Percentiles rank a stretch among this genome's conserved stretches.
phyloP scores from a whole-genome alignment of 2,113 vertebrate species.

The Noturus placidus region DNA sequence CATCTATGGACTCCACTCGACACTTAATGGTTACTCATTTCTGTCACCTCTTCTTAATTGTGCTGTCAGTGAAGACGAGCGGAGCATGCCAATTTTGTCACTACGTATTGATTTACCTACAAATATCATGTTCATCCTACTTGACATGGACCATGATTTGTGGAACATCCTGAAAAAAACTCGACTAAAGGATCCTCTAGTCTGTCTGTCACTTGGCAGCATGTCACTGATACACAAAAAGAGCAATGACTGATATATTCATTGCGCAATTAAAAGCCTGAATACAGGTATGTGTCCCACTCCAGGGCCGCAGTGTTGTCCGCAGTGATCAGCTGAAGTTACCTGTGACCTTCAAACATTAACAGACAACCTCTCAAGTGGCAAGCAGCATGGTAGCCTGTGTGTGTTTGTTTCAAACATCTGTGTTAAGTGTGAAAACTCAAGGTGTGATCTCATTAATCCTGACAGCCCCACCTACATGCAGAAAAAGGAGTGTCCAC shows the following conservation, averaged over 20 bases:
- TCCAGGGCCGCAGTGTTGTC: background rate
- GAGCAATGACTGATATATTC: background rate
- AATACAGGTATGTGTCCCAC: background rate
- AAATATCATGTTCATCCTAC: background rate
- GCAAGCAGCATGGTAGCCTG: background rate
- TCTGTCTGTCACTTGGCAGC: background rate
- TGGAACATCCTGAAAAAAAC: background rate
- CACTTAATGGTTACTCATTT: background rate
- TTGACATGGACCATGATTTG: background rate
- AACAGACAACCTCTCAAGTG: slow-evolving; percentile 2
- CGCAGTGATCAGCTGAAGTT: slow-evolving; percentile 23
- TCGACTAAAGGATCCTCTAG: background rate
- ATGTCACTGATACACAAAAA: background rate
- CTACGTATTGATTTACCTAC: slow-evolving; percentile 6
- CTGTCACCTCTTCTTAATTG: slow-evolving; percentile 8
- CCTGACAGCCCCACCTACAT: background rate
- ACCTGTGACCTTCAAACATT: slow-evolving; percentile 32
- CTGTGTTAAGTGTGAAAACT: slow-evolving; percentile 38
- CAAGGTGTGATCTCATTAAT: slow-evolving; percentile 30
- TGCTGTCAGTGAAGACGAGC: background rate
- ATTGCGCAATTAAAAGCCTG: background rate
- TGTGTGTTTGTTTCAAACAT: slow-evolving; percentile 32
- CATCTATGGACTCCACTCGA: background rate
- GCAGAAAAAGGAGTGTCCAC: slow-evolving; percentile 8
- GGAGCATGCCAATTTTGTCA: background rate